A percentile compares a stretch with the other conserved stretches of the same genome.
These are phyloP conservation scores for Aromia moschata DNA, from an alignment of 2,888 invertebrate species.

Conservation along the genomic window DNA sequence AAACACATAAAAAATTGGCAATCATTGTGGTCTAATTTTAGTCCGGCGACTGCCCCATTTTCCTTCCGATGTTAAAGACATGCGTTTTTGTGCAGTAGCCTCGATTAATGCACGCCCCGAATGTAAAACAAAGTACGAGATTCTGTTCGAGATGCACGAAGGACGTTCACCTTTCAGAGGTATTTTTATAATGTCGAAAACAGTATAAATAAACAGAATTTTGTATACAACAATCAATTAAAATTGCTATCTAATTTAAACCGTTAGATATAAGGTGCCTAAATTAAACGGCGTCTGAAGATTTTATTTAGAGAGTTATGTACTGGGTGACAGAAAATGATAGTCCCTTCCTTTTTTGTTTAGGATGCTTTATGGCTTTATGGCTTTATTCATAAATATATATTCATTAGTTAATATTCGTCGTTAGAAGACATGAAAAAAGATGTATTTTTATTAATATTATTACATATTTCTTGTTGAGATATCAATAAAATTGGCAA, in stretches of 20 bases:
- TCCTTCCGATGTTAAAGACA: not conserved
- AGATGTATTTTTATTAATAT: no score
- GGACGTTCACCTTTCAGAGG: not conserved
- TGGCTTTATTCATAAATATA: no score
- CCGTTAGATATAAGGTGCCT: no score
- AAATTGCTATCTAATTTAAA: not conserved
- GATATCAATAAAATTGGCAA: no score
- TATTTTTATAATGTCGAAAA: constrained; percentile 9
- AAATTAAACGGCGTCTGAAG: no score
- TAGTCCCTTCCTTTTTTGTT: no score
- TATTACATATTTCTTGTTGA: no score
- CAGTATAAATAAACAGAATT: not conserved
- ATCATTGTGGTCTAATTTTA: constrained; percentile 14
- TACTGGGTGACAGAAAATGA: no score
- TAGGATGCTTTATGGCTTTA: no score
- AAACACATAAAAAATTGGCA: constrained; percentile 20
- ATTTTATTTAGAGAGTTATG: no score
- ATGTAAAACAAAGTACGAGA: constrained; percentile 1
- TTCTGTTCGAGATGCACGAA: not conserved
- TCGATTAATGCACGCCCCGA: not conserved
- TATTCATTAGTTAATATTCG: no score
- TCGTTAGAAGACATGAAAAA: no score
- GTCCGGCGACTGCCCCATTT: not conserved
- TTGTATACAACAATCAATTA: not conserved
- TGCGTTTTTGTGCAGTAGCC: not conserved